Base-by-base conservation (phyloP, 2,888 invertebrate genomes). In the Amitus sp. region DNA sequence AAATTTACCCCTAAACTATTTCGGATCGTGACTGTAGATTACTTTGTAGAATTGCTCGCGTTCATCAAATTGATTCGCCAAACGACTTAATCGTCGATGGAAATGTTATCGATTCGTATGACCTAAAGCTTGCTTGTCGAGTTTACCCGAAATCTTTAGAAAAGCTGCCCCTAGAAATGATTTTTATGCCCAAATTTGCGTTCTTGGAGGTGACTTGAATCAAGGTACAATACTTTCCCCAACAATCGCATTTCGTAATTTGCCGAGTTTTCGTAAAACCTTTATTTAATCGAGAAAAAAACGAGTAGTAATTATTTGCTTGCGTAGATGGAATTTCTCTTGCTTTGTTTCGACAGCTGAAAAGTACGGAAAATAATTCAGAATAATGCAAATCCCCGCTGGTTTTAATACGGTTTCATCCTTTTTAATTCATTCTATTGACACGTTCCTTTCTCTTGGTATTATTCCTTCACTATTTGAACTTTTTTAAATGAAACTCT, bases 401-500 rank as follows among this genome's bases (percentile, higher is more conserved):
- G 15, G 13, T n/a, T 42, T 20, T 18, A 3, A 20, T 19, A 19
- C n/a, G n/a, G n/a, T n/a, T n/a, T n/a, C n/a, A n/a, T n/a, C n/a
- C n/a, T n/a, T n/a, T n/a, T n/a, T n/a, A n/a, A n/a, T n/a, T n/a
- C n/a, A n/a, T n/a, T n/a, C n/a, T n/a, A n/a, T n/a, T n/a, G n/a
- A n/a, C n/a, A 42, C 42, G 19, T 42, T 42, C 23, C 55, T 17
- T 74, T 74, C 73, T 73, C 73, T 75, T 72, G 74, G 74, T 74
- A 71, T 50, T 62, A 68, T 51, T 30, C 53, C 40, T 52, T 47
- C 57, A 42, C 47, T 56, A 62, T 71, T 67, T 10, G 69, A 72
- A 77, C 75, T 77, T 76, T 69, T 73, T 69, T 58, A 68, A 61
- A 70, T 66, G 66, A 13, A 63, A 57, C 60, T 66, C 62, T n/a